Evolutionary conservation across 2,797 vertebrate species (phyloP), one percentile per base, ranked within the genome.

Genomic region (Micropoecilia bifurca): DNA sequence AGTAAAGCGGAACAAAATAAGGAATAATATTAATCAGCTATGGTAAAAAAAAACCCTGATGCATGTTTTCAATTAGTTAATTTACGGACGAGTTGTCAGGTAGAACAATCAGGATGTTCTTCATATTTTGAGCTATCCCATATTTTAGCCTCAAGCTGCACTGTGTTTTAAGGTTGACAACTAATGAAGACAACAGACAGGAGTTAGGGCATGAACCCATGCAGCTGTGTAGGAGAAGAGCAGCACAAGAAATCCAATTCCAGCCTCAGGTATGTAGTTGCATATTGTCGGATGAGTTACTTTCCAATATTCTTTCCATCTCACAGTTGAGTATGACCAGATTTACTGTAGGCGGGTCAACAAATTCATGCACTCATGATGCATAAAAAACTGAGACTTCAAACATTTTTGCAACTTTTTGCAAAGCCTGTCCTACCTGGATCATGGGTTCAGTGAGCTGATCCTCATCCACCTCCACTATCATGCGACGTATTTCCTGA

Each of bases 401-500:
- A 39, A 74, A 76, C 3, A 47, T 68, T 33, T 78, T 74, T 14
- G 57, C 1, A 74, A 28, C 43, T 55, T 71, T 0, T 30, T 45
- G 5, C 1, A 61, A 71, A 61, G 39, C 33, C 1, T 61, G 16
- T 2, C 41, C 28, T 96, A 99, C 98, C 98, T 99, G 98, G 92
- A 99, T 96, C 97, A 99, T 97, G 59, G 98, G 96, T 87, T 99
- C 98, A 68, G 96, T 97, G 74, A 99, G 96, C 68, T 97, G 97
- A 74, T 97, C 96, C 95, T 99, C 98, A 83, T 99, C 97, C 89
- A 99, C 95, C 95, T 98, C 97, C 93, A 99, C 80, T 86, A 99
- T 96, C 95, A 98, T 97, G 75, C 79, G 95, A 90, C 95, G 97
- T 71, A 99, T 99, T 93, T 99, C 97, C 83, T 99, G 95, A 84